These are phyloP conservation scores for Molorchus minor DNA, from an alignment of 2,888 invertebrate genomes.

Conservation along the genomic window DNA sequence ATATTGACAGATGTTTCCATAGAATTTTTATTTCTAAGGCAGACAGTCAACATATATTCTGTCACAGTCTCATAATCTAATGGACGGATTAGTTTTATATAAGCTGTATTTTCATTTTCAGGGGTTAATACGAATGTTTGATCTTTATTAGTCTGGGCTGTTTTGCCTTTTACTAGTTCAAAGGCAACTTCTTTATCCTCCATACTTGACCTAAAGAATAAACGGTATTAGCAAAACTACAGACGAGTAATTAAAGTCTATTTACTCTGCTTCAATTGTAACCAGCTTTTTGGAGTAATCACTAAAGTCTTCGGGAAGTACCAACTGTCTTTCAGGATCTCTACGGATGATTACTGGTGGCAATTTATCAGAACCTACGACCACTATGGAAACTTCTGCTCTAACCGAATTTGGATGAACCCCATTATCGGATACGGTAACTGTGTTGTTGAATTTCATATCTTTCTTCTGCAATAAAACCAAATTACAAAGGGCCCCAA, in stretches of 20 bases:
- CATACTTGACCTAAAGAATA: slow-evolving; percentile 73
- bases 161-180: slow-evolving; percentile 82
- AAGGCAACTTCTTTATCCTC: slow-evolving; percentile 80
- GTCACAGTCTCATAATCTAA: slow-evolving; percentile 87
- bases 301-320: slow-evolving; percentile 77
- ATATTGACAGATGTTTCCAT: slow-evolving; percentile 82
- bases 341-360: slow-evolving; percentile 77
- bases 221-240: slow-evolving; percentile 21
- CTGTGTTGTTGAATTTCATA: slow-evolving; percentile 75
- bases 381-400: slow-evolving; percentile 83
- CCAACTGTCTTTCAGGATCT: slow-evolving; percentile 65
- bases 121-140: slow-evolving; percentile 74
- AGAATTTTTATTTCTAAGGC: slow-evolving; percentile 82
- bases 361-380: slow-evolving; percentile 88
- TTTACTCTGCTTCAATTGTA: slow-evolving; percentile 76
- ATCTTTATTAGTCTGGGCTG: slow-evolving; percentile 85
- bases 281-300: slow-evolving; percentile 67
- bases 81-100: slow-evolving; percentile 77
- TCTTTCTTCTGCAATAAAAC: slow-evolving; percentile 65
- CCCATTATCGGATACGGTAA: slow-evolving; percentile 83
- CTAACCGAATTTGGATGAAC: slow-evolving; percentile 68
- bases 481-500: slow-evolving; percentile 15
- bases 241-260: slow-evolving; percentile 45
- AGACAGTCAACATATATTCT: slow-evolving; percentile 83
- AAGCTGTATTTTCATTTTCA: slow-evolving; percentile 72